Evolutionary conservation across 2,888 invertebrate genomes (phyloP).

Genomic region (Ophioninae sp.): DNA sequence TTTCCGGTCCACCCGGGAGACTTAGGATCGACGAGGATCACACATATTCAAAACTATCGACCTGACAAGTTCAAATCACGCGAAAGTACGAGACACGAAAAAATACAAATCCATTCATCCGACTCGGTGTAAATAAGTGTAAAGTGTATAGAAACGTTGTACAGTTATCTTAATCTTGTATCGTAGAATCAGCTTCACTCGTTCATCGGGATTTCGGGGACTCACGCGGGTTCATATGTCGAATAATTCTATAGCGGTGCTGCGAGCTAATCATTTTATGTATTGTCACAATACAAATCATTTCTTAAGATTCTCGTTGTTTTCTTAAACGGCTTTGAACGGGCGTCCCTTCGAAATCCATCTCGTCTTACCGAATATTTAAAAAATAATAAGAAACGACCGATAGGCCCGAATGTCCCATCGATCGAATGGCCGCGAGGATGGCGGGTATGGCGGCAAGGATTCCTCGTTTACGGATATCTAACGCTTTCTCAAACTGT

Average conservation of each 20-base stretch:
- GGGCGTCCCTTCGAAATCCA: not conserved
- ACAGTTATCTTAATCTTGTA: constrained; percentile 45
- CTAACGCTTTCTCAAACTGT: no score
- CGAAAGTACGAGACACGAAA: constrained; percentile 22
- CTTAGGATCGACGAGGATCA: constrained; percentile 46
- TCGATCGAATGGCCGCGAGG: no score
- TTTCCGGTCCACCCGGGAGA: constrained; percentile 28
- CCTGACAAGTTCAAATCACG: constrained; percentile 53
- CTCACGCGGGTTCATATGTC: constrained; percentile 40
- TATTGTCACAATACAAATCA: constrained; percentile 54
- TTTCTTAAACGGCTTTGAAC: constrained; percentile 13
- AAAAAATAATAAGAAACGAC: no score
- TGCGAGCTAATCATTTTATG: constrained; percentile 49
- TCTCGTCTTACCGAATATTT: not conserved
- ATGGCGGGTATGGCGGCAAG: no score
- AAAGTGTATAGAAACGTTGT: constrained; percentile 56
- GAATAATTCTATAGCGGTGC: constrained; percentile 35
- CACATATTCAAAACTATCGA: constrained; percentile 46
- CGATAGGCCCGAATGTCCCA: no score
- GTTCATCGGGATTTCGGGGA: constrained; percentile 51
- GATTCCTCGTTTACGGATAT: no score
- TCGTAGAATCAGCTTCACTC: constrained; percentile 38
- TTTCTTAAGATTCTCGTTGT: constrained; percentile 42
- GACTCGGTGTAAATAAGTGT: constrained; percentile 60
- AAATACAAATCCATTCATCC: constrained; percentile 30